Evolutionary conservation across 1,140 invertebrate species (phyloP).

Genomic region (Meloidogyne exigua): DNA sequence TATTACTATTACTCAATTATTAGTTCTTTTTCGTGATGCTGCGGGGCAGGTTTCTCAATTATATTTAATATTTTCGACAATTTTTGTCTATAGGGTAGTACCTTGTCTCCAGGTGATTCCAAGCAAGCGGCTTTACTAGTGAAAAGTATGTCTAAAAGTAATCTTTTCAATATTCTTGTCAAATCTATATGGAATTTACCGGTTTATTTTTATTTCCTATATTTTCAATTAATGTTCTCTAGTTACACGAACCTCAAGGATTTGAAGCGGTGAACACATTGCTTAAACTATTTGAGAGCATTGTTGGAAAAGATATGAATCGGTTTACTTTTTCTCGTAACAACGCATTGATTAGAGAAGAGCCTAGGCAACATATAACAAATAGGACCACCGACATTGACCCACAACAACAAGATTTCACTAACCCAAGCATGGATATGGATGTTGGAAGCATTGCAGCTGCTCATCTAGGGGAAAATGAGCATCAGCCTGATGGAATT

Average conservation of each 20-base stretch:
- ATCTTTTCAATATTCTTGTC: conserved; percentile 33
- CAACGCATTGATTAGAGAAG: not conserved
- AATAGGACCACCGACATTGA: not conserved
- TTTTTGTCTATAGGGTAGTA: conserved; percentile 26
- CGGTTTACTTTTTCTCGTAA: conserved; percentile 9
- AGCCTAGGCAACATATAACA: not conserved
- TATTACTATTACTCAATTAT: conserved; percentile 12
- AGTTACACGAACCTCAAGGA: conserved; percentile 34
- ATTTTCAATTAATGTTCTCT: not conserved
- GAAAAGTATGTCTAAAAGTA: conserved; percentile 34
- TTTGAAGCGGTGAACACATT: conserved; percentile 33
- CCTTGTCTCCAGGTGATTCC: conserved; percentile 5
- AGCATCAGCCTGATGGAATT: not conserved
- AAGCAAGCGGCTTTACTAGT: conserved; percentile 24
- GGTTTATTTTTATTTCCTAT: not conserved
- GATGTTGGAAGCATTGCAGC: not conserved
- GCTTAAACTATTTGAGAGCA: conserved; percentile 29
- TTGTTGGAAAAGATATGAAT: conserved; percentile 13
- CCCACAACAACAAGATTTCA: not conserved
- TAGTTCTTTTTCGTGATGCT: conserved; percentile 18
- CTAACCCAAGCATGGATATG: conserved; percentile 12
- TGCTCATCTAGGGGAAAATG: not conserved
- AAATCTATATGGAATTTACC: conserved; percentile 34
- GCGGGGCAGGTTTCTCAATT: not conserved
- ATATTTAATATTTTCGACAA: not conserved